Evolutionary conservation across 2,797 vertebrate species (phyloP).

Genomic region (Enteromius radiatus): DNA sequence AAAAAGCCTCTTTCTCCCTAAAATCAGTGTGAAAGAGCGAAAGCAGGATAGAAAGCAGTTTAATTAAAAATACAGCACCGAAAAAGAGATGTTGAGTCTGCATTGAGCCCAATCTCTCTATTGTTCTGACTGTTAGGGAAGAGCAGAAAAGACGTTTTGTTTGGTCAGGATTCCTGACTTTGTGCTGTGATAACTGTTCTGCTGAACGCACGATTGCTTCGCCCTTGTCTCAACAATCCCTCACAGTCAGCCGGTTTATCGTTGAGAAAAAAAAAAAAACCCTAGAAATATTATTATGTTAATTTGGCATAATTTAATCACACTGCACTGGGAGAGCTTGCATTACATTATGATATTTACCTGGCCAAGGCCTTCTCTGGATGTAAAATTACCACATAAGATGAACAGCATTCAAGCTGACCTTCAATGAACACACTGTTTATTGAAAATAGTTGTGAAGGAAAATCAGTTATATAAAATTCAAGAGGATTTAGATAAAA

Average conservation of each 20-base stretch:
- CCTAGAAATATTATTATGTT: conserved; percentile 76
- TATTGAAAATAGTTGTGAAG: conserved; percentile 19
- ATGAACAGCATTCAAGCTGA: conserved; percentile 41
- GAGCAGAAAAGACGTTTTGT: conserved; percentile 77
- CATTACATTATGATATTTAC: conserved; percentile 69
- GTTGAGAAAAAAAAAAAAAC: conserved; percentile 74
- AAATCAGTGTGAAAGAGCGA: conserved; percentile 52
- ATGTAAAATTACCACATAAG: conserved; percentile 46
- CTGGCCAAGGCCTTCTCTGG: conserved; percentile 55
- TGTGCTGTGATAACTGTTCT: conserved; percentile 77
- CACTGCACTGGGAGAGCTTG: conserved; percentile 65
- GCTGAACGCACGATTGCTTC: conserved; percentile 54
- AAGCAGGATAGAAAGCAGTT: conserved; percentile 58
- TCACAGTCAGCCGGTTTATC: conserved; percentile 73
- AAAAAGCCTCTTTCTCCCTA: not conserved
- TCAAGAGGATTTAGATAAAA: conserved; percentile 11
- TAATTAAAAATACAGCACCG: conserved; percentile 76
- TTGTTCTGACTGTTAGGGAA: conserved; percentile 76
- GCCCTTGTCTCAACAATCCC: conserved; percentile 71
- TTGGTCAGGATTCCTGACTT: conserved; percentile 82
- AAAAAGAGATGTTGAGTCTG: conserved; percentile 73
- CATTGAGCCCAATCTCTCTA: conserved; percentile 67
- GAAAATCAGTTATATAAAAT: conserved; percentile 15
- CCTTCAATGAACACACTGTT: conserved; percentile 32
- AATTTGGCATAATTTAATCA: conserved; percentile 82